Evolutionary conservation across 2,113 vertebrate genomes (phyloP).

Genomic region (Esox niger): DNA sequence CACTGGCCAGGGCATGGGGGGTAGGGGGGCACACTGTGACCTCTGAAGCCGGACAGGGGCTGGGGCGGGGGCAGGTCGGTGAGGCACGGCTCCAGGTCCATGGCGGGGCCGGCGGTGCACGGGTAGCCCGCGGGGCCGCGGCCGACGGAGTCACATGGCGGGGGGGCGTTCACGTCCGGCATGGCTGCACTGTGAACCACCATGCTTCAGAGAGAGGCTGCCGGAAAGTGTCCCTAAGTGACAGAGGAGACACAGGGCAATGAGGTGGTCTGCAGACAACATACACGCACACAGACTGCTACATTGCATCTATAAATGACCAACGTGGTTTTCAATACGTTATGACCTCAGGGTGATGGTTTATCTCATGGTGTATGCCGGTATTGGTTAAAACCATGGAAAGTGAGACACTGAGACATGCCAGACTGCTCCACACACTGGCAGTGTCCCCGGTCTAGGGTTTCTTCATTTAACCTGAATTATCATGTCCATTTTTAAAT

Average conservation of each 20-base stretch:
- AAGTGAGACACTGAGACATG: too few relatives aligned
- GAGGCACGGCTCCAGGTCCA: constrained; percentile 76
- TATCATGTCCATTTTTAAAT: constrained; percentile 52
- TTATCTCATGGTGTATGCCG: neutral
- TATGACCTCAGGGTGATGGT: neutral
- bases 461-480: constrained; percentile 28
- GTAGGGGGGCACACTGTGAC: constrained; percentile 35
- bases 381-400: neutral
- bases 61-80: constrained; percentile 66
- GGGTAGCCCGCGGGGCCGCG: constrained; percentile 64
- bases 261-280: neutral
- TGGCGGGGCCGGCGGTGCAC: constrained; percentile 64
- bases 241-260: constrained; percentile 1
- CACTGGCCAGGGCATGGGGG: constrained; percentile 68
- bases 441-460: constrained; percentile 22
- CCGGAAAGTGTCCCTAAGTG: constrained; percentile 46
- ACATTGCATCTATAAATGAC: neutral
- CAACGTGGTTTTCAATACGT: neutral
- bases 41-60: constrained; percentile 63
- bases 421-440: constrained; percentile 23
- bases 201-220: constrained; percentile 38
- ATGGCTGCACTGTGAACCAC: constrained; percentile 57
- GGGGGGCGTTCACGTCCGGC: constrained; percentile 73
- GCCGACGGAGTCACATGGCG: constrained; percentile 72
- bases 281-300: constrained; percentile 5